Evolutionary conservation across 2,113 vertebrate genomes (phyloP).

Genomic region (Tetraodon nigroviridis): DNA sequence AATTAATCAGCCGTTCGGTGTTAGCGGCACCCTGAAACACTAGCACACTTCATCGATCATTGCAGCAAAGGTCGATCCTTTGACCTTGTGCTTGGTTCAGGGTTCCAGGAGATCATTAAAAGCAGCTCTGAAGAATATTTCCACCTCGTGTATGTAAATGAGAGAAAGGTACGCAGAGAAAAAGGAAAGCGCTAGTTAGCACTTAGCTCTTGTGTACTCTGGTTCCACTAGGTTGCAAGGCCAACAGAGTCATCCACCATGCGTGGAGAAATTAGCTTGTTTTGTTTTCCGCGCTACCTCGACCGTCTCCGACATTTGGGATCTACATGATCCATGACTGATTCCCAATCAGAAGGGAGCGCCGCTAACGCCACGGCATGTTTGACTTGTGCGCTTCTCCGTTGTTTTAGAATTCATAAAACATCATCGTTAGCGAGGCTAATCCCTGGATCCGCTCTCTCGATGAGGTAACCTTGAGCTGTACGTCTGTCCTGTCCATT

Average conservation of each 20-base stretch:
- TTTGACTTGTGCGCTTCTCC: conserved; percentile 41
- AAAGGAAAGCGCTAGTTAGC: conserved; percentile 44
- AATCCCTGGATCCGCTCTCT: conserved; percentile 47
- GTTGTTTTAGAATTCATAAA: conserved; percentile 68
- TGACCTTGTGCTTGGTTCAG: neutral
- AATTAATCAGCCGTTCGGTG: no score
- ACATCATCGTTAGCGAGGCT: conserved; percentile 64
- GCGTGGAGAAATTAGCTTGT: conserved; percentile 69
- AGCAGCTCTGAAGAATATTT: conserved; percentile 3
- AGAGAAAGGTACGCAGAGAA: conserved; percentile 21
- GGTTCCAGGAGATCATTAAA: conserved; percentile 1
- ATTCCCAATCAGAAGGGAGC: conserved; percentile 66
- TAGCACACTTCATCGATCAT: neutral
- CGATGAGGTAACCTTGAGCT: conserved; percentile 66
- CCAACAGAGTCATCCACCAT: conserved; percentile 57
- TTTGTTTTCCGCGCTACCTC: conserved; percentile 62
- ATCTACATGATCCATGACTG: conserved; percentile 73
- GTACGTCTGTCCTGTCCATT: conserved; percentile 61
- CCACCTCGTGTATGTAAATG: neutral
- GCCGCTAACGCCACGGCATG: conserved; percentile 40
- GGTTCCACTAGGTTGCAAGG: conserved; percentile 62
- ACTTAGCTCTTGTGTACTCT: conserved; percentile 62
- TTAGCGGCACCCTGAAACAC: no score
- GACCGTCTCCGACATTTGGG: conserved; percentile 70
- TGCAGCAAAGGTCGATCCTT: conserved; percentile 1